Conservation (phyloP, 64 coral and sea anemone species). For the Orbicella faveolata region DNA sequence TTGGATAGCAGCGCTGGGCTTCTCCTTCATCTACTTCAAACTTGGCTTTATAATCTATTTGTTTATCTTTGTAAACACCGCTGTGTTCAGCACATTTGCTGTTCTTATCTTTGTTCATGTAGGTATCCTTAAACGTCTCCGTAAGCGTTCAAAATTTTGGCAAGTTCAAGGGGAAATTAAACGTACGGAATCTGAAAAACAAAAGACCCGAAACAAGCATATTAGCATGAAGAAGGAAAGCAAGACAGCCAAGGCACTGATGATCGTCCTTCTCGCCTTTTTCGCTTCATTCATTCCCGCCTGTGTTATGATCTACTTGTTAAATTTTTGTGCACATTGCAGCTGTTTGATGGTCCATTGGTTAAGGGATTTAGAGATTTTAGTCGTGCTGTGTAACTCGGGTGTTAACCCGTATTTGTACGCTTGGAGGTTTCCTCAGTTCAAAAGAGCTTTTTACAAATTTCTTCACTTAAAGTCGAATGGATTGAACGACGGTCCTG, state of each 20-base stretch:
- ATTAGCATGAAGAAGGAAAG: slow-evolving; percentile 41
- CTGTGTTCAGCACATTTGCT: slow-evolving; percentile 67
- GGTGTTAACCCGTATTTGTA: slow-evolving; percentile 78
- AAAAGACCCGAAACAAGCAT: slow-evolving; percentile 19
- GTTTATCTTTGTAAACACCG: slow-evolving; percentile 70
- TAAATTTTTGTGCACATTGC: slow-evolving; percentile 71
- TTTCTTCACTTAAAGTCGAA: background rate
- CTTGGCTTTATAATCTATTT: slow-evolving; percentile 61
- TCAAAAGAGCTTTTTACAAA: slow-evolving; percentile 66
- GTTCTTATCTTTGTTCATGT: slow-evolving; percentile 66
- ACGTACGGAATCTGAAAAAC: background rate
- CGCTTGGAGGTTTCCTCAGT: slow-evolving; percentile 72
- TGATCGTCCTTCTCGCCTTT: slow-evolving; percentile 63
- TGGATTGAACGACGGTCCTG: too few species aligned
- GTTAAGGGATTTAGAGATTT: slow-evolving; percentile 69
- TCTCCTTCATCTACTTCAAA: slow-evolving; percentile 57
- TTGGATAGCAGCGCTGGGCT: slow-evolving; percentile 45
- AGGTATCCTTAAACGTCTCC: slow-evolving; percentile 54
- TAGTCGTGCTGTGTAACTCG: slow-evolving; percentile 63
- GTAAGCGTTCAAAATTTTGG: slow-evolving; percentile 36
- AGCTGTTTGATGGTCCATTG: slow-evolving; percentile 63
- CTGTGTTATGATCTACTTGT: slow-evolving; percentile 72
- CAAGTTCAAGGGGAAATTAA: background rate
- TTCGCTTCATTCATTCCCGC: slow-evolving; percentile 60
- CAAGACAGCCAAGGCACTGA: slow-evolving; percentile 49